A percentile compares a stretch with the other conserved stretches of the same genome.
Evolutionary conservation across 2,888 invertebrate genomes (phyloP).

Genomic region (Drosophila prolongata): DNA sequence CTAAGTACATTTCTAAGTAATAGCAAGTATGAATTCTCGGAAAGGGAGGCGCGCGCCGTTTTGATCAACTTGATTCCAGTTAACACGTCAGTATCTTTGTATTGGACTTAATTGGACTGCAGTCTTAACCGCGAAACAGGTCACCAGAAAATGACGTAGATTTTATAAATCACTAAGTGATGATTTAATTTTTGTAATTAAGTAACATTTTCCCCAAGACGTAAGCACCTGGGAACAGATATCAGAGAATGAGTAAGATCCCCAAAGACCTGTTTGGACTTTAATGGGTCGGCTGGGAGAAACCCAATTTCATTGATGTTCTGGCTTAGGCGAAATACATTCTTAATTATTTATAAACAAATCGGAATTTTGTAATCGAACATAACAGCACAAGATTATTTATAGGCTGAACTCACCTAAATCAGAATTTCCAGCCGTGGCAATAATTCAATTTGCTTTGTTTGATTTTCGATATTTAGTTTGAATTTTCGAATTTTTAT

Average conservation of each 20-base stretch:
- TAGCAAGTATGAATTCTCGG: constrained; percentile 14
- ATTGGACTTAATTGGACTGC: neutral
- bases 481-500: constrained; percentile 49
- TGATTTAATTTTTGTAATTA: constrained; percentile 18
- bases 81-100: constrained; percentile 33
- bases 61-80: constrained; percentile 10
- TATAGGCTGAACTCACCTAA: constrained; percentile 71
- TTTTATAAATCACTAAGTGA: neutral
- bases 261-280: constrained; percentile 15
- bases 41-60: constrained; percentile 20
- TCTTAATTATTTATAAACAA: constrained; percentile 38
- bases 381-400: constrained; percentile 43
- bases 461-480: constrained; percentile 36
- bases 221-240: constrained; percentile 27
- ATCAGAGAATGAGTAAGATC: constrained; percentile 34
- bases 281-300: constrained; percentile 31
- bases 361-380: constrained; percentile 39
- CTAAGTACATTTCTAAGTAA: neutral
- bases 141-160: constrained; percentile 28
- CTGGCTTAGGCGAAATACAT: constrained; percentile 12
- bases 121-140: constrained; percentile 30
- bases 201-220: constrained; percentile 44
- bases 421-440: constrained; percentile 37
- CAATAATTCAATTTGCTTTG: constrained; percentile 35
- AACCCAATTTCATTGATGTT: constrained; percentile 45